Conservation (phyloP, 1,140 invertebrate species). For the Muscidifurax raptorellus region DNA sequence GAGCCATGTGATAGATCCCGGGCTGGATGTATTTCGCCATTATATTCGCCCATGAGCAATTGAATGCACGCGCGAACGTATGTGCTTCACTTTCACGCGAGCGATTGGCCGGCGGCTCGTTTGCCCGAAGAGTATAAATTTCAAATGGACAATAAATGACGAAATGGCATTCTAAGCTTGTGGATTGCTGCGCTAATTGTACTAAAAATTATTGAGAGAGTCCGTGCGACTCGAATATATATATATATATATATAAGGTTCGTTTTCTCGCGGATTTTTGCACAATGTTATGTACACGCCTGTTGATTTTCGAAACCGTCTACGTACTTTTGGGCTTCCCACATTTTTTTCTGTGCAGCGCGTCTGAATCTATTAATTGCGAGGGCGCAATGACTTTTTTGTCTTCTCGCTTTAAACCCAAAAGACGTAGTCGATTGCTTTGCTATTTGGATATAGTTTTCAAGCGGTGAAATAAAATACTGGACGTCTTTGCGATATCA, state of each 20-base stretch:
- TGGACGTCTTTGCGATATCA: background rate
- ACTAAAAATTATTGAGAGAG: slow-evolving; percentile 22
- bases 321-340: too few species aligned
- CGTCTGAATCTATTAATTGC: too few species aligned
- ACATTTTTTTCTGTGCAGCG: too few species aligned
- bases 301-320: too few species aligned
- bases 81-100: slow-evolving; percentile 35
- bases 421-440: too few species aligned
- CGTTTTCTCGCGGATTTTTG: too few species aligned
- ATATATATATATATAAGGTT: too few species aligned
- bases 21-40: slow-evolving; percentile 18
- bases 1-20: background rate
- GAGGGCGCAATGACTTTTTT: too few species aligned
- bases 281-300: too few species aligned
- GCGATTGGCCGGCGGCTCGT: slow-evolving; percentile 36
- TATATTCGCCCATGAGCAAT: slow-evolving; percentile 25
- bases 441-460: too few species aligned
- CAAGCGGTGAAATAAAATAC: background rate
- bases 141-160: slow-evolving; percentile 39
- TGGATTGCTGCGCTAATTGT: slow-evolving; percentile 12
- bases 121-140: slow-evolving; percentile 15
- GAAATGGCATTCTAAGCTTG: slow-evolving; percentile 8
- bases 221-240: too few species aligned
- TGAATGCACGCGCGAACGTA: slow-evolving; percentile 6
- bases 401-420: too few species aligned